Evolutionary conservation across 2,113 vertebrate species (phyloP).

Genomic region (Abramis brama): DNA sequence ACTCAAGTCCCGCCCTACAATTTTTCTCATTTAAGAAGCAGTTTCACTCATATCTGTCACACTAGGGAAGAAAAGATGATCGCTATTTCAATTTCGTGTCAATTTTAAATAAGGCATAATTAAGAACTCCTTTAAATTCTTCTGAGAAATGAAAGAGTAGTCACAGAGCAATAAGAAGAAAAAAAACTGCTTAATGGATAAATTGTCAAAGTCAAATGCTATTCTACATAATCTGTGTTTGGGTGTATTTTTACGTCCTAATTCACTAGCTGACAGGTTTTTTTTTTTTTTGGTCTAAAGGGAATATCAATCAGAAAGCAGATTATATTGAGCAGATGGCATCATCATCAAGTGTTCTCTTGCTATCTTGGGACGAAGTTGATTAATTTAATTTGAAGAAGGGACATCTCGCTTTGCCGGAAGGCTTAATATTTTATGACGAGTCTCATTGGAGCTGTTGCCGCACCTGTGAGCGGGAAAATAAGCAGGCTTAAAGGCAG

Average conservation of each 20-base stretch:
- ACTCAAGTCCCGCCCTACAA: too few species aligned
- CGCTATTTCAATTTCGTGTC: neutral
- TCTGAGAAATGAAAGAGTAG: neutral
- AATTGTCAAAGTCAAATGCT: neutral
- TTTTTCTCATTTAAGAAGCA: neutral
- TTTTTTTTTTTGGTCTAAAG: neutral
- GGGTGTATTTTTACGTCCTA: neutral
- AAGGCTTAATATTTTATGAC: slow-evolving; percentile 54
- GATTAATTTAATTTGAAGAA: slow-evolving; percentile 68
- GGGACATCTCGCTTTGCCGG: slow-evolving; percentile 64
- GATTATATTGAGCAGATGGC: slow-evolving; percentile 32
- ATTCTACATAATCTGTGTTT: neutral
- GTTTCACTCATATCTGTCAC: neutral
- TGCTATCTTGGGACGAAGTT: slow-evolving; percentile 52
- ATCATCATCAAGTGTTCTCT: slow-evolving; percentile 29
- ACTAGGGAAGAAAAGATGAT: neutral
- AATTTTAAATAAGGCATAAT: neutral
- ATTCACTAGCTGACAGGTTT: neutral
- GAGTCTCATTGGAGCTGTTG: neutral
- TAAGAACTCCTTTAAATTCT: neutral
- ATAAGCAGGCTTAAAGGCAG: neutral
- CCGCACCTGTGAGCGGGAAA: neutral
- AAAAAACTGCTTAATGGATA: neutral
- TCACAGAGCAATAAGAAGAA: neutral
- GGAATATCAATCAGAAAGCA: slow-evolving; percentile 26